Evolutionary conservation across 2,113 vertebrate genomes (phyloP).

Genomic region (Excalfactoria chinensis): DNA sequence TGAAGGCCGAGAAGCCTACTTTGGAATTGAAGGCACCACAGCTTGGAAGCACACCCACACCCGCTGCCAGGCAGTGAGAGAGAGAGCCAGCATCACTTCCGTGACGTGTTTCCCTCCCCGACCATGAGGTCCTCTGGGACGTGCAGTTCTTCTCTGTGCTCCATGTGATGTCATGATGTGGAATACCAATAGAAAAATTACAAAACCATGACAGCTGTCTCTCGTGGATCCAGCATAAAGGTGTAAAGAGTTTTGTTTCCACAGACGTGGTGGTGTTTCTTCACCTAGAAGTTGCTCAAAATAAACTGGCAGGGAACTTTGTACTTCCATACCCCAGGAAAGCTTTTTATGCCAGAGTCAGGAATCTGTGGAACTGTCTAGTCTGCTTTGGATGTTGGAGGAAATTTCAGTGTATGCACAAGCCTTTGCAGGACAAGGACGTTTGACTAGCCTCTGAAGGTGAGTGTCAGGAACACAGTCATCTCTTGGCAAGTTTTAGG

Average conservation of each 20-base stretch:
- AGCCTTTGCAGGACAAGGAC: neutral
- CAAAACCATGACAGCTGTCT: rapidly evolving
- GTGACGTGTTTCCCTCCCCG: no score
- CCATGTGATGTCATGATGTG: no score
- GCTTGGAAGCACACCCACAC: no score
- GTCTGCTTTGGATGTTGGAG: neutral
- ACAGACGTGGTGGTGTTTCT: neutral
- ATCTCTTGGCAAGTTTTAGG: neutral
- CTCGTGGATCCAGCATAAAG: rapidly evolving
- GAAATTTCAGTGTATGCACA: neutral
- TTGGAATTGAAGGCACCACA: no score
- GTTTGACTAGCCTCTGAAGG: neutral
- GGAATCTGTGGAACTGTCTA: neutral
- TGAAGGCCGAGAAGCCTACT: no score
- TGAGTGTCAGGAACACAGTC: neutral
- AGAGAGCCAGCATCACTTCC: no score
- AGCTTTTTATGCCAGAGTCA: neutral
- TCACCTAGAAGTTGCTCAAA: neutral
- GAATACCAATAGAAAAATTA: no score
- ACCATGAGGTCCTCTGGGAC: no score
- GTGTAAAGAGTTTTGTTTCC: neutral
- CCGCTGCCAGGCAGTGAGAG: no score
- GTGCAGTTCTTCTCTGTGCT: no score
- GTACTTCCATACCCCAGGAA: neutral
- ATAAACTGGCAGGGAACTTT: neutral